These are phyloP conservation scores for Conchocele bisecta DNA, from an alignment of 2,888 invertebrate genomes.

Conservation along the genomic window DNA sequence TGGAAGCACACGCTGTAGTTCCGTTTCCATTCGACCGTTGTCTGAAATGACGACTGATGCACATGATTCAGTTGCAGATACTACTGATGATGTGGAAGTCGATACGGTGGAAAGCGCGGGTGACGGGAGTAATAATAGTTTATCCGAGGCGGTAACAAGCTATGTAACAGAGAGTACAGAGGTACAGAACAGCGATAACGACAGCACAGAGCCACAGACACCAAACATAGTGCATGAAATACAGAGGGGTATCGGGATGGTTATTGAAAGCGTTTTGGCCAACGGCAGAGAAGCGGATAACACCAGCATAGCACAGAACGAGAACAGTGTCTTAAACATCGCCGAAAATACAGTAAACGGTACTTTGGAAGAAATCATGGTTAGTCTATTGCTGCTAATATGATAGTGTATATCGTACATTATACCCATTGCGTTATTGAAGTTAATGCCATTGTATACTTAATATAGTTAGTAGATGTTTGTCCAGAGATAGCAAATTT, in stretches of 20 bases:
- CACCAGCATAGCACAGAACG: no score
- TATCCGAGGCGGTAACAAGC: not conserved
- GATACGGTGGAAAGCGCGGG: not conserved
- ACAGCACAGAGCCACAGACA: not conserved
- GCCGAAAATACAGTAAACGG: no score
- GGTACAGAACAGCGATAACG: not conserved
- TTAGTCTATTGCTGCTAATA: no score
- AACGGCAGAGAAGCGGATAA: not conserved
- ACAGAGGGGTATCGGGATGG: not conserved
- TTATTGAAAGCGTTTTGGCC: not conserved
- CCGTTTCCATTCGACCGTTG: no score
- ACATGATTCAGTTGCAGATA: not conserved
- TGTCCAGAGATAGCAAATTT: no score
- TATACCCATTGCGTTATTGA: no score
- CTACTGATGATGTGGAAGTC: not conserved
- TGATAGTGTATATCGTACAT: no score
- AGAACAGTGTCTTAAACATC: no score
- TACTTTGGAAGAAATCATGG: no score
- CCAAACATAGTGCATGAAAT: not conserved
- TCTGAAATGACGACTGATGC: not conserved
- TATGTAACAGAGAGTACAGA: not conserved
- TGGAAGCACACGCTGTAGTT: not conserved
- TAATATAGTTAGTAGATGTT: no score
- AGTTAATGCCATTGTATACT: no score
- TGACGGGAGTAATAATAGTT: not conserved